Conservation (phyloP, 2,113 vertebrate genomes). For the Ochotona curzoniae region DNA sequence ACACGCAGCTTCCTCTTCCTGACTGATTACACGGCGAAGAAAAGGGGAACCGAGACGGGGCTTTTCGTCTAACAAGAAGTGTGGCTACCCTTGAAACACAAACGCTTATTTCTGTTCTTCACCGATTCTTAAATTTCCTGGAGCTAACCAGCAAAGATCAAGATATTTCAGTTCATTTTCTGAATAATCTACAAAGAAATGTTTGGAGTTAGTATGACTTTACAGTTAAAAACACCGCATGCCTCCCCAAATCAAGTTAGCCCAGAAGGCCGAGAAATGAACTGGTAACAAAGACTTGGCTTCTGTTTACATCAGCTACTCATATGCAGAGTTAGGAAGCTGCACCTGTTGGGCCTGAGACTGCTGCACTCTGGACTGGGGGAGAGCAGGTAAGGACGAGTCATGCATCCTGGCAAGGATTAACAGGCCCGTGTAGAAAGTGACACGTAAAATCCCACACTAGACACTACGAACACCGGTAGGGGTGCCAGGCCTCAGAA, state of each 20-base stretch:
- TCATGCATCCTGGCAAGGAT: neutral
- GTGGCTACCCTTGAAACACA: neutral
- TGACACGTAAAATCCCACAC: neutral
- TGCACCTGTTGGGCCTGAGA: neutral
- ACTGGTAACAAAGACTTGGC: neutral
- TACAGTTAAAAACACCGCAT: neutral
- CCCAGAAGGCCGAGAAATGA: neutral
- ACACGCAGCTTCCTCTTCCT: neutral
- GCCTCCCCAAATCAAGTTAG: constrained; percentile 1
- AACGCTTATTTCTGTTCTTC: neutral
- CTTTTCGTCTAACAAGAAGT: neutral
- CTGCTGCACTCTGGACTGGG: neutral
- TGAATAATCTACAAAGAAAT: neutral
- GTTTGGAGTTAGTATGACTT: neutral
- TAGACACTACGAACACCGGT: neutral
- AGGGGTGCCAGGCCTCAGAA: neutral
- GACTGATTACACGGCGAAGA: neutral
- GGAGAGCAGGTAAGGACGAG: neutral
- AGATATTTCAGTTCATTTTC: neutral
- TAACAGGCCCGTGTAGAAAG: neutral
- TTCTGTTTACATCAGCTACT: neutral
- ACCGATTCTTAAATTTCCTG: neutral
- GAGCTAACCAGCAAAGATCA: neutral
- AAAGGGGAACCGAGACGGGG: neutral
- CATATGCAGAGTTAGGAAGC: neutral